Percentiles rank a stretch among this genome's conserved stretches.
These are phyloP conservation scores for Xestia sexstrigata DNA, from an alignment of 2,888 invertebrate genomes.

Conservation along the genomic window DNA sequence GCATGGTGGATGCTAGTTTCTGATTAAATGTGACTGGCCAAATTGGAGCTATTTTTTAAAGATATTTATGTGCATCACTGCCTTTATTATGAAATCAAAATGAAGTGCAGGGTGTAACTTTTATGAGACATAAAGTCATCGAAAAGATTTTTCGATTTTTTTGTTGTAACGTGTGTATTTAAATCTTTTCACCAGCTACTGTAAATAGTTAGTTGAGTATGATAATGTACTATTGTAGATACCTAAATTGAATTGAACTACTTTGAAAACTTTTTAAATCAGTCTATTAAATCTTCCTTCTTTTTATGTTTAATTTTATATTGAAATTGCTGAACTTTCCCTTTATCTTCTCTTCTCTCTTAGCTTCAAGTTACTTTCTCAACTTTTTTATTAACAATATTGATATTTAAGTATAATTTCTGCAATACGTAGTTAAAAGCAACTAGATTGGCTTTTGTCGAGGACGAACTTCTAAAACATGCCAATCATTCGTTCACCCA, in stretches of 20 bases:
- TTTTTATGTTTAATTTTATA: neutral
- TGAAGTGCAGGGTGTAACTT: neutral
- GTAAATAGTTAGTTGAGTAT: neutral
- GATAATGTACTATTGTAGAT: neutral
- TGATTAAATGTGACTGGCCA: conserved; percentile 17
- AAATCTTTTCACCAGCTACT: neutral
- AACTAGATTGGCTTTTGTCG: neutral
- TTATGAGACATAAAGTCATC: neutral
- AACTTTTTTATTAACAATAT: neutral
- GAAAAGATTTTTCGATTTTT: neutral
- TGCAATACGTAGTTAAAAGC: neutral
- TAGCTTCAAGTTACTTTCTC: neutral
- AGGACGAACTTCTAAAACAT: neutral
- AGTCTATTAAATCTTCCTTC: neutral
- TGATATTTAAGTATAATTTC: neutral
- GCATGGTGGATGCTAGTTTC: conserved; percentile 72
- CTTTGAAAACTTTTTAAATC: neutral
- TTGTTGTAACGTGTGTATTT: neutral
- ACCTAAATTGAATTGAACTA: neutral
- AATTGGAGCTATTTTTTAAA: conserved; percentile 7
- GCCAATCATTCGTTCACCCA: conserved; percentile 12
- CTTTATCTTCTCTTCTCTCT: neutral
- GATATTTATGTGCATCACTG: neutral
- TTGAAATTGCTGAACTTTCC: neutral
- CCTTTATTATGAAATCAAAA: neutral